A percentile compares a stretch with the other conserved stretches of the same genome.
Evolutionary conservation across 1,140 invertebrate genomes (phyloP).

Genomic region (Brachionus rotundiformis): DNA sequence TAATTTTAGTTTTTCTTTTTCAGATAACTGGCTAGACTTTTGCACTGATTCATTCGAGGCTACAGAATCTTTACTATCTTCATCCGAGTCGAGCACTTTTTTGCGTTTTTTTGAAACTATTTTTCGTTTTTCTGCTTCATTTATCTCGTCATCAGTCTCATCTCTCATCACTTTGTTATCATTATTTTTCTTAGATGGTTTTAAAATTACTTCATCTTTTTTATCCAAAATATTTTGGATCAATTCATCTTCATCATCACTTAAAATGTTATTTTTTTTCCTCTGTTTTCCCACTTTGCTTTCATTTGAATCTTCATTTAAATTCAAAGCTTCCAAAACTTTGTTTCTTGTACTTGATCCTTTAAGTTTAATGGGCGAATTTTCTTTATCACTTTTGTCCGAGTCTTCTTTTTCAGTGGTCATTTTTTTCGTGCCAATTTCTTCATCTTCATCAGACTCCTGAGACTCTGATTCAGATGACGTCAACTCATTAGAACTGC

Average conservation of each 20-base stretch:
- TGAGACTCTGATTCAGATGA: conserved; percentile 9
- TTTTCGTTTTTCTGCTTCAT: neutral
- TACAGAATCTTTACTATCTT: neutral
- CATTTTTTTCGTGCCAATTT: too few relatives aligned
- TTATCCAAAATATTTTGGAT: neutral
- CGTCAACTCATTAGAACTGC: neutral
- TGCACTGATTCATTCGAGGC: conserved; percentile 4
- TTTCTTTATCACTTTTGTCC: conserved; percentile 3
- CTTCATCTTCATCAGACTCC: conserved; percentile 11
- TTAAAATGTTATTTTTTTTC: conserved; percentile 11
- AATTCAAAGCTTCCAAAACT: conserved; percentile 8
- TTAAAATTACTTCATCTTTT: neutral
- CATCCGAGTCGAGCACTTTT: conserved; percentile 39
- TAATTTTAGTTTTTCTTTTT: neutral
- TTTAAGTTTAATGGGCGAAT: neutral
- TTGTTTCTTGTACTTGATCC: neutral
- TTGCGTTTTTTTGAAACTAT: conserved; percentile 24
- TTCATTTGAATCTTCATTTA: conserved; percentile 44
- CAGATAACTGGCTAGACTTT: neutral
- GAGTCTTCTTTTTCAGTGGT: neutral
- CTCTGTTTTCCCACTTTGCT: neutral
- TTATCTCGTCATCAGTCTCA: conserved; percentile 17
- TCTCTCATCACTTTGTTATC: neutral
- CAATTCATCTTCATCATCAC: neutral
- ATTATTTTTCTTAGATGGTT: neutral